Evolutionary conservation across 2,888 invertebrate genomes (phyloP).

Genomic region (Tupiocoris notatus): DNA sequence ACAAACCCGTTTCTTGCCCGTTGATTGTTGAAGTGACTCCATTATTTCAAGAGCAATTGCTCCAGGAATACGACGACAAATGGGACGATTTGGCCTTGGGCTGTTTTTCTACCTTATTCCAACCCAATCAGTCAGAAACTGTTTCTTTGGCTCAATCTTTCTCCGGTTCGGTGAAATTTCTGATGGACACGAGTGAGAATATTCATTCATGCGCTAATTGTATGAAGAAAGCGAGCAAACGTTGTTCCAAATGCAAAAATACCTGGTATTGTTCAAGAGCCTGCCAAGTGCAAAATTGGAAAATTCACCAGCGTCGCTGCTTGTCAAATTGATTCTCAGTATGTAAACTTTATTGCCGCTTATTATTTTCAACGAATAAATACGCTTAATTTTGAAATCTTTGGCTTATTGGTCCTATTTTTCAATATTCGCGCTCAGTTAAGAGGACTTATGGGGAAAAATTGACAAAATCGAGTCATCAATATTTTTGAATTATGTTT

Average conservation of each 20-base stretch:
- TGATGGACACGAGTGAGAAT: conserved; percentile 38
- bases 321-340: too few relatives aligned
- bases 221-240: conserved; percentile 43
- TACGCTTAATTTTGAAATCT: too few relatives aligned
- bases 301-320: conserved; percentile 40
- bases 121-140: conserved; percentile 31
- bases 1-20: conserved; percentile 20
- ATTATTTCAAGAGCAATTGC: conserved; percentile 29
- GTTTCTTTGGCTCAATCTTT: conserved; percentile 39
- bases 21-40: conserved; percentile 44
- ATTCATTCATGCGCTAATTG: conserved; percentile 40
- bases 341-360: too few relatives aligned
- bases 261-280: conserved; percentile 46
- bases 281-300: conserved; percentile 46
- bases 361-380: too few relatives aligned
- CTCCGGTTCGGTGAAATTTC: conserved; percentile 27
- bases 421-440: too few relatives aligned
- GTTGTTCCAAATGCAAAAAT: conserved; percentile 44
- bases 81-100: conserved; percentile 41
- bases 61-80: conserved; percentile 29
- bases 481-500: too few relatives aligned
- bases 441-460: too few relatives aligned
- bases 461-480: too few relatives aligned
- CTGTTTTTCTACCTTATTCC: conserved; percentile 31
- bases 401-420: too few relatives aligned